These are phyloP conservation scores for Dasyurus viverrinus DNA, from an alignment of 2,113 vertebrate genomes.

Conservation along the genomic window DNA sequence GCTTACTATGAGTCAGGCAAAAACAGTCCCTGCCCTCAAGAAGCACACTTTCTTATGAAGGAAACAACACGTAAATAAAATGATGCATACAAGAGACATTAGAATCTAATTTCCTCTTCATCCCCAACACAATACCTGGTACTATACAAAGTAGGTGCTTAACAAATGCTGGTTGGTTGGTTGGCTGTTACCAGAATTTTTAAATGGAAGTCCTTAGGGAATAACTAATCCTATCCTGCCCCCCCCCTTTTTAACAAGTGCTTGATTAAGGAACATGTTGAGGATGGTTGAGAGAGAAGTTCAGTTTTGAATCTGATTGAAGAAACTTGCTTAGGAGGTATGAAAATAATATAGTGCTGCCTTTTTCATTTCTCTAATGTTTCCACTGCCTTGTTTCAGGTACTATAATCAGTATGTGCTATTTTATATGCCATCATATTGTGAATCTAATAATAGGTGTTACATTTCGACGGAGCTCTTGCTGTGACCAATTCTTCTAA, in stretches of 20 bases:
- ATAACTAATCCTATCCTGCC: neutral
- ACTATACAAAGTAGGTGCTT: neutral
- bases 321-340: slow-evolving; percentile 38
- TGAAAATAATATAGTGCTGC: neutral
- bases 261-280: slow-evolving; percentile 4
- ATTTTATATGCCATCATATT: slow-evolving; percentile 52
- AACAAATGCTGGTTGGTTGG: neutral
- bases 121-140: neutral
- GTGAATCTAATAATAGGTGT: slow-evolving; percentile 55
- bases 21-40: neutral
- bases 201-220: neutral
- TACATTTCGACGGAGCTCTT: slow-evolving; percentile 45
- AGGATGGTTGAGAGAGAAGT: slow-evolving; percentile 47
- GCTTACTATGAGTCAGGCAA: neutral
- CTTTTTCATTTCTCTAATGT: slow-evolving; percentile 48
- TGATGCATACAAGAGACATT: neutral
- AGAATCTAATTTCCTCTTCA: neutral
- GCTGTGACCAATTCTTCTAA: slow-evolving; percentile 66
- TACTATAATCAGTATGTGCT: neutral
- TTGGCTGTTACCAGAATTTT: neutral
- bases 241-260: neutral
- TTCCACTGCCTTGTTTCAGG: slow-evolving; percentile 61
- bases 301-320: slow-evolving; percentile 48
- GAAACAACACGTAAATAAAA: neutral
- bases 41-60: neutral